These are phyloP conservation scores for Anoplolepis gracilipes DNA, from an alignment of 1,140 invertebrate genomes.

Conservation along the genomic window DNA sequence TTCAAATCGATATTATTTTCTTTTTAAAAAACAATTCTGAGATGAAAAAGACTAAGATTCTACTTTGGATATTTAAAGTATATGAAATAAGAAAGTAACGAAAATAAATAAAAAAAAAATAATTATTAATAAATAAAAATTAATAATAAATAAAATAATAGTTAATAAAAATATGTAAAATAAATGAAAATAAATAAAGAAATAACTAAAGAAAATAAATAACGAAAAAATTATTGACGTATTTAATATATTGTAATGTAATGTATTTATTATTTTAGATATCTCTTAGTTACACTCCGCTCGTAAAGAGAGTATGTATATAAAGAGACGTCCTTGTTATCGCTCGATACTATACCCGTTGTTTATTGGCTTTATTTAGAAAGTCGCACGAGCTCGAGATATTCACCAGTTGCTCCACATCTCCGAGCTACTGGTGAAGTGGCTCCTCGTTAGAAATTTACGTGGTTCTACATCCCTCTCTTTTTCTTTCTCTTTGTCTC, in stretches of 20 bases:
- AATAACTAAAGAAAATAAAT: background rate
- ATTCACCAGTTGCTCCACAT: conserved; percentile 72
- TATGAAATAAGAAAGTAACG: too few species aligned
- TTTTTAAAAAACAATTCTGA: too few species aligned
- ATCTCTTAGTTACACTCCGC: background rate
- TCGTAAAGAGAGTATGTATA: background rate
- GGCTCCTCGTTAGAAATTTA: conserved; percentile 78
- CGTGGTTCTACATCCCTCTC: conserved; percentile 4
- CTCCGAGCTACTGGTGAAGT: conserved; percentile 51
- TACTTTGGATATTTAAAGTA: background rate
- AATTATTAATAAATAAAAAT: too few species aligned
- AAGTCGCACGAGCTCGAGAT: conserved; percentile 61
- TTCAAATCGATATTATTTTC: background rate
- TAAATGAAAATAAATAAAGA: too few species aligned
- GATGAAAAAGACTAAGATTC: background rate
- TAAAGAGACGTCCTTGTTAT: conserved; percentile 45
- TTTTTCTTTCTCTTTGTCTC: background rate
- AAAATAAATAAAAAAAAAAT: background rate
- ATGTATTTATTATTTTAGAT: too few species aligned
- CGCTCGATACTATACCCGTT: conserved; percentile 42
- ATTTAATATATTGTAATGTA: background rate
- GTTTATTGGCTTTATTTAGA: conserved; percentile 68
- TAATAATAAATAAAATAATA: too few species aligned
- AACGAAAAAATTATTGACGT: background rate
- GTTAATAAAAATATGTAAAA: too few species aligned